A percentile compares a stretch with the other conserved stretches of the same genome.
Evolutionary conservation across 2,888 invertebrate species (phyloP).

Genomic region (Abrostola tripartita): DNA sequence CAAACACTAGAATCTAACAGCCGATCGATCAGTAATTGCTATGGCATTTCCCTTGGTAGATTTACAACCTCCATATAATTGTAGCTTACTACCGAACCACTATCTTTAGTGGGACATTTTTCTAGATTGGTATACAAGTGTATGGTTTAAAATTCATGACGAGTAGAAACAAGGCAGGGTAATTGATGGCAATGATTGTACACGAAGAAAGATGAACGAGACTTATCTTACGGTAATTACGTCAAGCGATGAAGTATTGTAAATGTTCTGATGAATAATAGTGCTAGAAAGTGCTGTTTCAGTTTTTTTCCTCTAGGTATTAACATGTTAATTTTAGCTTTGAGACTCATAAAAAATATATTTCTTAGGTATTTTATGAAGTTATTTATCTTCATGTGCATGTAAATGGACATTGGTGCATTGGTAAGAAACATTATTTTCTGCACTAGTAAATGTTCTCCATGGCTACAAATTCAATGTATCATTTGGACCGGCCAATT

Average conservation of each 20-base stretch:
- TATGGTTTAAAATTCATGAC: slow-evolving; percentile 35
- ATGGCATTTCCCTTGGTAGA: slow-evolving; percentile 70
- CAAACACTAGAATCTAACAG: slow-evolving; percentile 54
- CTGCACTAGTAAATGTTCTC: too few relatives aligned
- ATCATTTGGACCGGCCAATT: too few relatives aligned
- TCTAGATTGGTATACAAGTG: slow-evolving; percentile 24
- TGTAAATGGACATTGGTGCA: too few relatives aligned
- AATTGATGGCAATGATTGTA: slow-evolving; percentile 33
- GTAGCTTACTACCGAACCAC: slow-evolving; percentile 51
- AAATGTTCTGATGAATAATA: not conserved
- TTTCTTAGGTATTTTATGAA: too few relatives aligned
- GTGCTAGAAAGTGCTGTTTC: too few relatives aligned
- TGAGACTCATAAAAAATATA: too few relatives aligned
- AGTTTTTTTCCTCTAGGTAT: too few relatives aligned
- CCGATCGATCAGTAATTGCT: slow-evolving; percentile 70
- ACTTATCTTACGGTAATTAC: slow-evolving; percentile 30
- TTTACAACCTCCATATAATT: slow-evolving; percentile 66
- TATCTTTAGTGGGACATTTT: slow-evolving; percentile 48
- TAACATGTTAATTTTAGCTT: too few relatives aligned
- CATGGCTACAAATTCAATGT: too few relatives aligned
- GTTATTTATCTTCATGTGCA: too few relatives aligned
- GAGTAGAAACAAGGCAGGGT: slow-evolving; percentile 19
- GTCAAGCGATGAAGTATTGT: slow-evolving; percentile 32
- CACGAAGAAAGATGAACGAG: slow-evolving; percentile 19
- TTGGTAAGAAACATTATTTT: too few relatives aligned